Evolutionary conservation across 2,113 vertebrate genomes (phyloP).

Genomic region (Parus major): DNA sequence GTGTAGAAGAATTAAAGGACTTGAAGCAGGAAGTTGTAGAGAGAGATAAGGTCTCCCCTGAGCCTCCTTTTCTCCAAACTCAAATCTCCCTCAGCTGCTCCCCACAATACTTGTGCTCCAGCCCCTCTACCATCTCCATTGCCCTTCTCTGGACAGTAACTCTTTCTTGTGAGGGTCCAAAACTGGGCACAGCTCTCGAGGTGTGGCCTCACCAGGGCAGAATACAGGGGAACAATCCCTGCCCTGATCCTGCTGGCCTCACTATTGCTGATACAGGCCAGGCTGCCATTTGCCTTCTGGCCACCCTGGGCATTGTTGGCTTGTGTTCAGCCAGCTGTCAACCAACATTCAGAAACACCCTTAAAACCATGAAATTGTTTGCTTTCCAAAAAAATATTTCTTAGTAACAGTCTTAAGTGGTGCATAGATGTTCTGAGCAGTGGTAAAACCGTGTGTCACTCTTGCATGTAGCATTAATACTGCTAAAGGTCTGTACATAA

Average conservation of each 20-base stretch:
- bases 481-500: background rate
- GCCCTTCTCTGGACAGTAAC: background rate
- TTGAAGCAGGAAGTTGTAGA: background rate
- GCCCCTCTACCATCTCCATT: too few species aligned
- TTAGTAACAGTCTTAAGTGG: background rate
- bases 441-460: background rate
- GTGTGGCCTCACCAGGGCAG: rapidly evolving
- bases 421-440: background rate
- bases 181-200: rapidly evolving
- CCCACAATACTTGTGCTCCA: background rate
- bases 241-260: background rate
- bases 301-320: too few species aligned
- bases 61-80: background rate
- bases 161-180: background rate
- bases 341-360: background rate
- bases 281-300: background rate
- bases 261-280: background rate
- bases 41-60: background rate
- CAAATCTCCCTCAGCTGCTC: background rate
- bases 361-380: background rate
- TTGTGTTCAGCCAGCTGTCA: background rate
- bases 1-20: background rate
- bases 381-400: background rate
- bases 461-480: background rate
- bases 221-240: background rate